A percentile compares a stretch with the other conserved stretches of the same genome.
Conservation (phyloP, 2,113 vertebrate genomes). For the Nestor notabilis region DNA sequence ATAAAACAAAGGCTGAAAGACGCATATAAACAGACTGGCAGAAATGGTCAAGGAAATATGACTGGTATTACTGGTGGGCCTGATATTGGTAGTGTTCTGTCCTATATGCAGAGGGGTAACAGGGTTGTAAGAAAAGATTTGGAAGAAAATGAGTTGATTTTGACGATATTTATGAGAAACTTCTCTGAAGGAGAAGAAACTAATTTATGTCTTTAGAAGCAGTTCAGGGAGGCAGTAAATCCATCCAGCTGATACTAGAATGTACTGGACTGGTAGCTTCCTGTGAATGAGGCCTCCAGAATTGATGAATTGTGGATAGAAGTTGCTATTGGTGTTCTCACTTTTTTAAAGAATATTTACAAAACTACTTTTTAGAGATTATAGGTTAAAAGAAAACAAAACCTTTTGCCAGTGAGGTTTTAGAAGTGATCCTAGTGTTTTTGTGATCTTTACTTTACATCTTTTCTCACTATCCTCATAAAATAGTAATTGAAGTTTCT, state of each 20-base stretch:
- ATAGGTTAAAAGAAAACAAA: neutral
- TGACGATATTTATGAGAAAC: neutral
- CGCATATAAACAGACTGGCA: neutral
- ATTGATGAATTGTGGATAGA: neutral
- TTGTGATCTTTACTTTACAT: neutral
- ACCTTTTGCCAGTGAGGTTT: neutral
- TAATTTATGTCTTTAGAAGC: neutral
- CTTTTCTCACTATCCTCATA: neutral
- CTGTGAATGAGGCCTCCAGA: neutral
- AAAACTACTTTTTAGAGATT: neutral
- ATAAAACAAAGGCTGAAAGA: neutral
- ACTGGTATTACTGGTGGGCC: neutral
- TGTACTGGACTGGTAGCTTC: neutral
- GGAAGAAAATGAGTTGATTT: neutral
- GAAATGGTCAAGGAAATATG: neutral
- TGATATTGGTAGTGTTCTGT: neutral
- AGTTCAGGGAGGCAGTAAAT: neutral
- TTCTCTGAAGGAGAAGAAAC: neutral
- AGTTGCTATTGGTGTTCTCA: neutral
- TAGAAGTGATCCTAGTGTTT: neutral
- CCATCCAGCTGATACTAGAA: neutral
- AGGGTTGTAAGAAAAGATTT: neutral
- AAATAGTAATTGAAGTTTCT: neutral
- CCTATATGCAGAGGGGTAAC: neutral
- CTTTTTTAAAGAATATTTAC: neutral